These are phyloP conservation scores for Caenorhabditis remanei DNA, from an alignment of 1,140 invertebrate genomes.

Conservation along the genomic window DNA sequence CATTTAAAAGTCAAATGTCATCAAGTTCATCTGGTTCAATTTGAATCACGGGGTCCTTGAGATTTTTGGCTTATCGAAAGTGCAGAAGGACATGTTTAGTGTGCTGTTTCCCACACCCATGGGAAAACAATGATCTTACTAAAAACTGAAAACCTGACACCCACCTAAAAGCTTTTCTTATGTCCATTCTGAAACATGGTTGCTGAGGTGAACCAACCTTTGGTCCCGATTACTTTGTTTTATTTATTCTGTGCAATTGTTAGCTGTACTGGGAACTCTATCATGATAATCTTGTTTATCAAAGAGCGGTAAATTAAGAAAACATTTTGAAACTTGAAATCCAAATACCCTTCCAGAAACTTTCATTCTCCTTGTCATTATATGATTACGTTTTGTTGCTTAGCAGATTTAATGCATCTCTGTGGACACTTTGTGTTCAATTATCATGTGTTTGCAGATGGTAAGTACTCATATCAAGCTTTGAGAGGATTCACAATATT, in stretches of 20 bases:
- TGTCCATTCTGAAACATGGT: neutral
- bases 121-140: neutral
- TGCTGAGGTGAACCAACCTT: neutral
- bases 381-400: conserved; percentile 19
- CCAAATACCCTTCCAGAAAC: neutral
- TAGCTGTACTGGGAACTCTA: conserved; percentile 5
- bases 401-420: conserved; percentile 8
- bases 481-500: neutral
- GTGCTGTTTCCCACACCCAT: neutral
- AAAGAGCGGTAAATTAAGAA: neutral
- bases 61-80: neutral
- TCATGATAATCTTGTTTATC: conserved; percentile 19
- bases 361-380: conserved; percentile 41
- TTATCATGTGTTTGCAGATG: conserved; percentile 35
- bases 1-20: no score
- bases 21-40: neutral
- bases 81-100: neutral
- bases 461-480: neutral
- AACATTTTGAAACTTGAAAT: neutral
- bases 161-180: neutral
- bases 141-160: neutral
- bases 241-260: conserved; percentile 26
- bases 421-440: conserved; percentile 37
- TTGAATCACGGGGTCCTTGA: neutral
- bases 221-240: conserved; percentile 8